Percentiles rank a stretch among this genome's conserved stretches.
These are phyloP conservation scores for Ascaphus truei DNA, from an alignment of 2,113 vertebrate species.

Conservation along the genomic window DNA sequence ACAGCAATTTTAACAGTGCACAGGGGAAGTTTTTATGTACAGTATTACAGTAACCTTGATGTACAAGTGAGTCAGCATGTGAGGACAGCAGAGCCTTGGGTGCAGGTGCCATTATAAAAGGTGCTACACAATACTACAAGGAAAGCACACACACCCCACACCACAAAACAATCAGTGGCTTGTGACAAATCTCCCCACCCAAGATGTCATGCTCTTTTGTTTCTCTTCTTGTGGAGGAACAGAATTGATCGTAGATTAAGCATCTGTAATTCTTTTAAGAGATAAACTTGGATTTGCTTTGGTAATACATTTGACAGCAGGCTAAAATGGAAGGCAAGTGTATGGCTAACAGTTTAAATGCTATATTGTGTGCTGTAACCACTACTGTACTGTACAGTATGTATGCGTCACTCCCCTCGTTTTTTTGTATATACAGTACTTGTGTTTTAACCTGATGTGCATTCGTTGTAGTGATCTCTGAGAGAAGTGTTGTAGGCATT, in stretches of 20 bases:
- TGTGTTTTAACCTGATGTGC: conserved; percentile 2
- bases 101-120: background rate
- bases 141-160: background rate
- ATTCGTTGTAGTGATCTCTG: background rate
- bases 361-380: background rate
- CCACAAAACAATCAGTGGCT: background rate
- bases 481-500: background rate
- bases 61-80: too few species aligned
- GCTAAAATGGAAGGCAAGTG: conserved; percentile 41
- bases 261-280: conserved; percentile 44
- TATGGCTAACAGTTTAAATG: conserved; percentile 21
- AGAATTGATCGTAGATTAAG: conserved; percentile 47
- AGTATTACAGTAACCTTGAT: too few species aligned
- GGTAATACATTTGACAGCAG: conserved; percentile 48
- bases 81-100: too few species aligned
- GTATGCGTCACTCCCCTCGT: conserved; percentile 2
- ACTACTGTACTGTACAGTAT: too few species aligned
- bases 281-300: conserved; percentile 57
- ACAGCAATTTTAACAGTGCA: too few species aligned
- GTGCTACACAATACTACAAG: background rate
- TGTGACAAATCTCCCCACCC: conserved; percentile 51
- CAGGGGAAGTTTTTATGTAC: too few species aligned
- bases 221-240: conserved; percentile 43
- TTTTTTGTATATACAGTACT: background rate
- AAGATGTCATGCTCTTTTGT: conserved; percentile 39